These are phyloP conservation scores for Ganaspis sp. DNA, from an alignment of 1,140 invertebrate species.

Conservation along the genomic window DNA sequence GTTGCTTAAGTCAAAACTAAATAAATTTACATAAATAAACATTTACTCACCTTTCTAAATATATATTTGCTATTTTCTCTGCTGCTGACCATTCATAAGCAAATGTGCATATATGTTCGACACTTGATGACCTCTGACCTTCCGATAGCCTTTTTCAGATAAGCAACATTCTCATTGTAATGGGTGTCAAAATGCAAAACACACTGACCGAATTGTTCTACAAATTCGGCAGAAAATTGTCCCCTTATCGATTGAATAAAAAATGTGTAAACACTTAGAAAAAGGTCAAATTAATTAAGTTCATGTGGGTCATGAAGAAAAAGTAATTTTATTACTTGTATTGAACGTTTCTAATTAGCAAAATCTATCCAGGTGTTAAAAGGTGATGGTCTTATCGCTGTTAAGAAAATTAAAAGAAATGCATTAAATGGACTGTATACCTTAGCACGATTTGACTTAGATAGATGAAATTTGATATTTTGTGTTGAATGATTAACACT, in stretches of 20 bases:
- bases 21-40: neutral
- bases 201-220: slow-evolving; percentile 8
- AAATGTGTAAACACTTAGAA: neutral
- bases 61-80: slow-evolving; percentile 59
- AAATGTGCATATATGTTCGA: slow-evolving; percentile 54
- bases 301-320: neutral
- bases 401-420: too few species aligned
- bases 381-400: too few species aligned
- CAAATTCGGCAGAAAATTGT: neutral
- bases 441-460: too few species aligned
- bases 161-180: slow-evolving; percentile 41
- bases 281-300: neutral
- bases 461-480: too few species aligned
- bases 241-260: neutral
- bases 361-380: too few species aligned
- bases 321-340: too few species aligned
- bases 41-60: neutral
- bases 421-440: too few species aligned
- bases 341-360: too few species aligned
- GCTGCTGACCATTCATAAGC: slow-evolving; percentile 49
- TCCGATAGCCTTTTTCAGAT: slow-evolving; percentile 63
- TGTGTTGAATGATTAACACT: too few species aligned
- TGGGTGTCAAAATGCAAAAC: slow-evolving; percentile 30
- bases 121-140: slow-evolving; percentile 62
- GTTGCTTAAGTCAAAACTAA: too few species aligned